Evolutionary conservation across 1,140 invertebrate species (phyloP), one percentile per base, ranked within the genome.

Genomic region (Linepithema humile): DNA sequence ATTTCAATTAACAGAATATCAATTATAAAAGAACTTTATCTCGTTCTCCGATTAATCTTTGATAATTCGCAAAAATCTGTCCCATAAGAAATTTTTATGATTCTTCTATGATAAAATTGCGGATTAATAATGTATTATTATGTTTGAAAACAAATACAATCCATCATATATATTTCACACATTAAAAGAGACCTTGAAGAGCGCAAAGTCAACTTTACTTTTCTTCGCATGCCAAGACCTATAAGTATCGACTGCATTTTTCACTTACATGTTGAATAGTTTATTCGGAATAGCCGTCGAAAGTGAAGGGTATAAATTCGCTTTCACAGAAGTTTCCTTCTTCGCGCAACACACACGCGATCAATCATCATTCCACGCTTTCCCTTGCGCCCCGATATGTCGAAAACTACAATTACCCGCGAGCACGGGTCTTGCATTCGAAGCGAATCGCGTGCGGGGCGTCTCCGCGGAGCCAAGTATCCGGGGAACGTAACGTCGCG

Each of bases 331-430:
- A 40, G 32, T 67, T 67, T 17, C 38, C 26, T 64, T 48, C 59
- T 40, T 1, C 62, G 23, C 43, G 67, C 35, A 43, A 35, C 3
- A 26, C 50, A 20, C 67, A 15, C 43, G 50, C 69, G 69, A 82
- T 82, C 69, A 50, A 74, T 82, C 78, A 82, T 82, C 65, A 60
- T 82, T 82, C n/a, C 53, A 32, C 69, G 53, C 55, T 82, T 48
- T 62, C 40, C 20, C 69, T 35, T 7, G 43, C 72, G 40, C 17
- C 29, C 17, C 65, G 38, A 45, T 29, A 59, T 45, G 38, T 82
- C 77, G 65, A 60, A 82, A 74, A 60, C 40, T 82, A 74, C 78
- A 82, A 82, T 82, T 82, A 82, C 40, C 32, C 50, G 53, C 38
- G 40, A 23, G 53, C 40, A 38, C 45, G 67, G 15, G 29, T 10